Evolutionary conservation across 1,140 invertebrate genomes (phyloP).

Genomic region (Drosophila auraria): DNA sequence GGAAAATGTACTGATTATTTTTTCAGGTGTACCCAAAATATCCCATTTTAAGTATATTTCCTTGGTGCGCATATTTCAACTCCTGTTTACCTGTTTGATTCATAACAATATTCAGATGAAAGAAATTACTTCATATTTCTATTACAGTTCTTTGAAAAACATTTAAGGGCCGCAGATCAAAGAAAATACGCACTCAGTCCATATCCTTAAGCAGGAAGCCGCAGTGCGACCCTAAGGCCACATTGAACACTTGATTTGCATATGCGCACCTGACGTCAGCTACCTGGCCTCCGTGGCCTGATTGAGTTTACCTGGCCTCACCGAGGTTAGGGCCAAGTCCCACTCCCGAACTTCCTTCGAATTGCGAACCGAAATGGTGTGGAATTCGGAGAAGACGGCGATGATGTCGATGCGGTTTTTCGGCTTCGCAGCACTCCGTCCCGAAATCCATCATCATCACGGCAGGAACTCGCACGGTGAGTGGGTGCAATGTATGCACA

Average conservation of each 20-base stretch:
- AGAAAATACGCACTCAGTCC: conserved; percentile 1
- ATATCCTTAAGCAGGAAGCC: conserved; percentile 9
- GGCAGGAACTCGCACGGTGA: not conserved
- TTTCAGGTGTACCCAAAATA: not conserved
- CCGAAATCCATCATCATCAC: conserved; percentile 36
- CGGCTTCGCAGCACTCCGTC: conserved; percentile 29
- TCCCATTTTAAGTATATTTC: conserved; percentile 1
- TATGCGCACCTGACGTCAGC: conserved; percentile 36
- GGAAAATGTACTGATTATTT: not conserved
- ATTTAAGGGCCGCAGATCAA: conserved; percentile 28
- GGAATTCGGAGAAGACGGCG: conserved; percentile 8
- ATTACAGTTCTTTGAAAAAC: conserved; percentile 1
- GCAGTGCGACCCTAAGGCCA: not conserved
- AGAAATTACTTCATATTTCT: conserved; percentile 27
- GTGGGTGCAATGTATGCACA: conserved; percentile 5
- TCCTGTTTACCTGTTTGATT: conserved; percentile 16
- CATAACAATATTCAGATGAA: conserved; percentile 29
- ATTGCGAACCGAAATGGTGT: conserved; percentile 19
- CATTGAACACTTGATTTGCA: conserved; percentile 38
- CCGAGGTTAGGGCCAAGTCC: not conserved
- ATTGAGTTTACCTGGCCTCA: conserved; percentile 43
- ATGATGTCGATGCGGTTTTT: conserved; percentile 43
- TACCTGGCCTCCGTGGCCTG: conserved; percentile 17
- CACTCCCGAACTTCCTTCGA: conserved; percentile 19
- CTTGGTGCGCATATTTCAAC: not conserved